A percentile compares a stretch with the other conserved stretches of the same genome.
phyloP scores from a whole-genome alignment of 1,140 invertebrate genomes.

The Heterodera schachtii region DNA sequence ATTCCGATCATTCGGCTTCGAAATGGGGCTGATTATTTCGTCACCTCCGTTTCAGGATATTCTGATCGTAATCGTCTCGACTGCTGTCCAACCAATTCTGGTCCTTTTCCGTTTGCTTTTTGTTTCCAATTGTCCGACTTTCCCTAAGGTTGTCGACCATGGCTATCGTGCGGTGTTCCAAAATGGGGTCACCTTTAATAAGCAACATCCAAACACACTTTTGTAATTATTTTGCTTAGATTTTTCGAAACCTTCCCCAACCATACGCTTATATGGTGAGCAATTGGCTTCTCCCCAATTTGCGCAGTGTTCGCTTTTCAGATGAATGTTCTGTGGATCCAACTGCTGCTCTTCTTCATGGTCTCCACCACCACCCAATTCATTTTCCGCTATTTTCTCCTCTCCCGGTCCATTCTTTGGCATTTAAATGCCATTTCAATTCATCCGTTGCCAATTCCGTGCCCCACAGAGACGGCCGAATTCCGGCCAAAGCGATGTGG shows the following conservation, averaged over 20 bases:
- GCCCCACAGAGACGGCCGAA: slow-evolving; percentile 17
- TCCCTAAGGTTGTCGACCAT: slow-evolving; percentile 24
- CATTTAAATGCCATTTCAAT: background rate
- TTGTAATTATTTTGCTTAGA: background rate
- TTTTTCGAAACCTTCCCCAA: slow-evolving; percentile 31
- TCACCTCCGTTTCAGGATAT: slow-evolving; percentile 7
- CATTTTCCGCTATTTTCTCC: slow-evolving; percentile 29
- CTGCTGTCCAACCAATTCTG: slow-evolving; percentile 24
- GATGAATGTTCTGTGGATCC: slow-evolving; percentile 30
- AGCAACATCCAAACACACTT: background rate
- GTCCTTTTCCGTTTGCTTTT: background rate
- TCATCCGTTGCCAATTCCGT: background rate
- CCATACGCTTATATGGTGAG: slow-evolving; percentile 31
- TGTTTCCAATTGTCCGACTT: background rate
- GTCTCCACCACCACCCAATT: slow-evolving; percentile 28
- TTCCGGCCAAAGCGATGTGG: slow-evolving; percentile 6
- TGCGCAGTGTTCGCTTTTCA: background rate
- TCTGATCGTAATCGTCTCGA: slow-evolving; percentile 25
- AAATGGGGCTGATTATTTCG: background rate
- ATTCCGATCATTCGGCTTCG: background rate
- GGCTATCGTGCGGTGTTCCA: slow-evolving; percentile 27
- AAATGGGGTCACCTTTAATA: slow-evolving; percentile 3
- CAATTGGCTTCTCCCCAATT: too few relatives aligned
- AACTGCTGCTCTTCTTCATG: slow-evolving; percentile 28
- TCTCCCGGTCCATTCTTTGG: background rate